Conservation (phyloP, 1,140 invertebrate genomes). For the Drosophila santomea region DNA sequence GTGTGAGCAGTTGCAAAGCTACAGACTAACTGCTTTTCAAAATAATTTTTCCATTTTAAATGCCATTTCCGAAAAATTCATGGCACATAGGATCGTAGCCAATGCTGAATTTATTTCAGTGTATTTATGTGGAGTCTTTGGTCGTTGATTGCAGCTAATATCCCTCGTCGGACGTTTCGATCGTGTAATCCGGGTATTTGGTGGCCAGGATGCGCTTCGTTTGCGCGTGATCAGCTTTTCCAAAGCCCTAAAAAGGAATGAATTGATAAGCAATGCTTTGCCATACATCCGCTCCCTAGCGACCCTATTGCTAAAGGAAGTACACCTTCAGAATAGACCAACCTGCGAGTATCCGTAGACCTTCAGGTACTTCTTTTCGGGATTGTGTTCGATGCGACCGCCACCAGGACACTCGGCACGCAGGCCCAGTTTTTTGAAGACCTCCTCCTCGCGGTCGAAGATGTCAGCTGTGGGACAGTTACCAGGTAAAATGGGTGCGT, state of each 20-base stretch:
- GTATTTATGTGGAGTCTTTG: not conserved
- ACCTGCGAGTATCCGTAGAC: constrained; percentile 93
- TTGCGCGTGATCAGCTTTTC: constrained; percentile 80
- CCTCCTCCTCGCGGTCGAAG: constrained; percentile 86
- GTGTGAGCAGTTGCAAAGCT: not conserved
- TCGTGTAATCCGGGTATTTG: constrained; percentile 73
- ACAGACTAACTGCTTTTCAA: constrained; percentile 4
- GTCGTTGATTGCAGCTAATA: constrained; percentile 46
- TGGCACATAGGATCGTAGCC: constrained; percentile 5
- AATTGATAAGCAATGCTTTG: not conserved
- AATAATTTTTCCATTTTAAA: not conserved
- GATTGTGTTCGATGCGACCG: constrained; percentile 90
- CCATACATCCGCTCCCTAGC: too few relatives aligned
- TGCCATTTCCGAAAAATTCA: constrained; percentile 5
- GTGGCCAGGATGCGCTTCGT: constrained; percentile 64
- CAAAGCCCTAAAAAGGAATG: constrained; percentile 65
- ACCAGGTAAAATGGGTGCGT: not conserved
- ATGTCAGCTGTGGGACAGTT: constrained; percentile 86
- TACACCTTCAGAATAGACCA: constrained; percentile 1
- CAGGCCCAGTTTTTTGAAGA: constrained; percentile 84
- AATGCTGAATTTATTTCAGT: not conserved
- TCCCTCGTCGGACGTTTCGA: constrained; percentile 82
- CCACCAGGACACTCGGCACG: constrained; percentile 90
- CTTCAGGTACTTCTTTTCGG: constrained; percentile 87
- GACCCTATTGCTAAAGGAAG: too few relatives aligned